Evolutionary conservation across 2,797 vertebrate species (phyloP).

Genomic region (Nasua narica): DNA sequence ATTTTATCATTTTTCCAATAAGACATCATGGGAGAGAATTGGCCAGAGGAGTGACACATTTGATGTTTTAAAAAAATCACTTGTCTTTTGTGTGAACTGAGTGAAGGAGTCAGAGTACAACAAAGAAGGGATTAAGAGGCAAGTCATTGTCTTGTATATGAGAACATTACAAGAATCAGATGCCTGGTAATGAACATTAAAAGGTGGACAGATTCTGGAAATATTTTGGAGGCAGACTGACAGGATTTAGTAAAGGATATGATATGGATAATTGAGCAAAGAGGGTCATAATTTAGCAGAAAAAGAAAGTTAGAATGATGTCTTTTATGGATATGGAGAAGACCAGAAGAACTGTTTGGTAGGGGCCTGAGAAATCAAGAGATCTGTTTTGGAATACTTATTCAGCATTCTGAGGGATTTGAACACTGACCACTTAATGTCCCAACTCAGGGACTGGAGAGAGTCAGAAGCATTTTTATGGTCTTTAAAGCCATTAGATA

Average conservation of each 20-base stretch:
- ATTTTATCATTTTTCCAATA: background rate
- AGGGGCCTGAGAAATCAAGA: background rate
- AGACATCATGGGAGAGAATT: background rate
- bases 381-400: background rate
- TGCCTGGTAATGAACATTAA: background rate
- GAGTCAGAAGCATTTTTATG: background rate
- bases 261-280: background rate
- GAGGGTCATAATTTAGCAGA: background rate
- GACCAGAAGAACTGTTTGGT: background rate
- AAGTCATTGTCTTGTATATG: background rate
- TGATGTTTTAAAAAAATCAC: background rate
- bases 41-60: background rate
- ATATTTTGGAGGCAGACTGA: background rate
- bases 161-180: background rate
- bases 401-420: background rate
- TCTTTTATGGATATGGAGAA: background rate
- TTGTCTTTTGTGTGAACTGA: background rate
- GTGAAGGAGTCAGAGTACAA: background rate
- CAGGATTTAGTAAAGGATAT: background rate
- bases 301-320: background rate
- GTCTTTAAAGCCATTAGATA: background rate
- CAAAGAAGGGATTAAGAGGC: background rate
- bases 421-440: background rate
- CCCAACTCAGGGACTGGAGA: background rate
- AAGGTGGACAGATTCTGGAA: background rate